These are phyloP conservation scores for Podarcis lilfordi DNA, from an alignment of 2,797 vertebrate genomes.

Conservation along the genomic window DNA sequence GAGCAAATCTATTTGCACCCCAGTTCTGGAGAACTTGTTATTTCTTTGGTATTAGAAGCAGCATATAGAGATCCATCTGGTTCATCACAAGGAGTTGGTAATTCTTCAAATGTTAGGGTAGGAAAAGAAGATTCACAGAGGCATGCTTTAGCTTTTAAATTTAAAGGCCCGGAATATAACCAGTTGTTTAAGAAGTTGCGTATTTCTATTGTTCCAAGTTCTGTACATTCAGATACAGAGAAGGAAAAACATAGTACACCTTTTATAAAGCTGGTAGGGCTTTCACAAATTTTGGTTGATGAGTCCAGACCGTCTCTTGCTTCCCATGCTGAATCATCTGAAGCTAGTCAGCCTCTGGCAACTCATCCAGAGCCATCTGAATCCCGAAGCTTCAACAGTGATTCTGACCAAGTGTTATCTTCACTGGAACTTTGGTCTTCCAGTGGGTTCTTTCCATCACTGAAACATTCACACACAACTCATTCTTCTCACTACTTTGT, in stretches of 20 bases:
- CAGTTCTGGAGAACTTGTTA: slow-evolving; percentile 1
- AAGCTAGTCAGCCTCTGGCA: background rate
- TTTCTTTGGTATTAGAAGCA: slow-evolving; percentile 18
- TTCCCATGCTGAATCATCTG: background rate
- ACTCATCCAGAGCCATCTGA: background rate
- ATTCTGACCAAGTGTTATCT: background rate
- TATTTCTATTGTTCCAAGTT: slow-evolving; percentile 23
- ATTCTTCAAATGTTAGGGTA: background rate
- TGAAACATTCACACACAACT: slow-evolving; percentile 4
- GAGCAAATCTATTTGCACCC: background rate
- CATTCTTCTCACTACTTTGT: background rate
- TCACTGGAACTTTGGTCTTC: background rate
- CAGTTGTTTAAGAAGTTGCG: background rate
- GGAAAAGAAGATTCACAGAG: slow-evolving; percentile 9
- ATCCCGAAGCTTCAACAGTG: background rate
- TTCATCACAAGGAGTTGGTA: slow-evolving; percentile 3
- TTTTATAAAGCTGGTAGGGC: background rate
- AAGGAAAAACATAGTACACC: background rate
- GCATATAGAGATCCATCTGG: background rate
- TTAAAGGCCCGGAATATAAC: background rate
- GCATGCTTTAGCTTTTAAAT: slow-evolving; percentile 18
- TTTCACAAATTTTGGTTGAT: background rate
- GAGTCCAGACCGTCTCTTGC: background rate
- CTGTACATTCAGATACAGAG: slow-evolving; percentile 1
- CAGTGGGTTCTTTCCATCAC: background rate